These are phyloP conservation scores for Poecilobothrus nobilitatus DNA, from an alignment of 2,888 invertebrate species.

Conservation along the genomic window DNA sequence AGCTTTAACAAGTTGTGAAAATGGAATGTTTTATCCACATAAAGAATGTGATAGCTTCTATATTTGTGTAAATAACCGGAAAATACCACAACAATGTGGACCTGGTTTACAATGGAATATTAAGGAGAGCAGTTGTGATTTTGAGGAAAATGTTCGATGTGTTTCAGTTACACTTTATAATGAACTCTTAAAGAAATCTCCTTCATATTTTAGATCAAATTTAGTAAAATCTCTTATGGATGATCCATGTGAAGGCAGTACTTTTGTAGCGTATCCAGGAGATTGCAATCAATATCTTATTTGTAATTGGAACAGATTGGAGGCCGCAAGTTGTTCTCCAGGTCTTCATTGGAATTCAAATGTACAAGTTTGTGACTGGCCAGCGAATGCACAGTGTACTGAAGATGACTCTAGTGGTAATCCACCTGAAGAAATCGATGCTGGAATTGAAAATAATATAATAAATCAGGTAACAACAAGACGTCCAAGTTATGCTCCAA, in stretches of 20 bases:
- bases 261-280: slow-evolving; percentile 54
- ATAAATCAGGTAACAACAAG: slow-evolving; percentile 28
- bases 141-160: slow-evolving; percentile 60
- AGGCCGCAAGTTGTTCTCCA: slow-evolving; percentile 60
- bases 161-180: slow-evolving; percentile 26
- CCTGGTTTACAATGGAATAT: slow-evolving; percentile 67
- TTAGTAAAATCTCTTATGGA: slow-evolving; percentile 39
- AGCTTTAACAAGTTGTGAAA: slow-evolving; percentile 46
- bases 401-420: slow-evolving; percentile 21
- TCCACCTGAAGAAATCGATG: slow-evolving; percentile 13
- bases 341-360: slow-evolving; percentile 67
- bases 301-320: slow-evolving; percentile 70
- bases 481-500: slow-evolving; percentile 12
- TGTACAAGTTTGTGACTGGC: slow-evolving; percentile 65
- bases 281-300: slow-evolving; percentile 68
- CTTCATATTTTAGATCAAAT: slow-evolving; percentile 34
- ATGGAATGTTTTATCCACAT: slow-evolving; percentile 67
- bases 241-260: slow-evolving; percentile 54
- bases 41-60: slow-evolving; percentile 65
- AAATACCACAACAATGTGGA: slow-evolving; percentile 63
- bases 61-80: slow-evolving; percentile 66
- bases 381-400: slow-evolving; percentile 53
- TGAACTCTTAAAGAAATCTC: slow-evolving; percentile 21
- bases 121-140: slow-evolving; percentile 62
- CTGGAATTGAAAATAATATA: not conserved